These are phyloP conservation scores for Labeo catla DNA, from an alignment of 2,113 vertebrate species.

Conservation along the genomic window DNA sequence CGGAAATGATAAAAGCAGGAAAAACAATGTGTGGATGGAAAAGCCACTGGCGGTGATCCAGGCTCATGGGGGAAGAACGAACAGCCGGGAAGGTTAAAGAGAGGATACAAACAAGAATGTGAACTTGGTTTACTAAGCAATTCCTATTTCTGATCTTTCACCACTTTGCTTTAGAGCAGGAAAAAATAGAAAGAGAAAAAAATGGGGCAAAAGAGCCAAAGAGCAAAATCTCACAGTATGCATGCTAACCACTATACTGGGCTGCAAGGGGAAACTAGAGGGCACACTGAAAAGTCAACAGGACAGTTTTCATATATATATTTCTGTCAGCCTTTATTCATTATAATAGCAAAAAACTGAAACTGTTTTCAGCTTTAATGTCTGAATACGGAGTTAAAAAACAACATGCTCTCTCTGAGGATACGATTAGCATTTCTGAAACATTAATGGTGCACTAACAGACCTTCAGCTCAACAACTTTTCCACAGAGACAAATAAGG, in stretches of 20 bases:
- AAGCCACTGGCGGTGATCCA: slow-evolving; percentile 4
- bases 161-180: not conserved
- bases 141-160: slow-evolving; percentile 8
- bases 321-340: not conserved
- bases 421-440: slow-evolving; percentile 16
- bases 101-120: slow-evolving; percentile 2
- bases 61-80: not conserved
- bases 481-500: not conserved
- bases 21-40: slow-evolving; percentile 17
- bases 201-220: not conserved
- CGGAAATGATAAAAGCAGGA: slow-evolving; percentile 37
- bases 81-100: not conserved
- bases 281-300: not conserved
- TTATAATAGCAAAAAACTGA: not conserved
- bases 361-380: not conserved
- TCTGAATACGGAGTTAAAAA: not conserved
- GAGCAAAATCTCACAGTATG: not conserved
- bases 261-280: not conserved
- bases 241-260: not conserved
- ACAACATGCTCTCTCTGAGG: not conserved
- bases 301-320: not conserved
- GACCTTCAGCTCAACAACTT: slow-evolving; percentile 12
- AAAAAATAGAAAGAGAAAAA: not conserved
- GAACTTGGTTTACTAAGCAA: not conserved
- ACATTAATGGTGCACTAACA: slow-evolving; percentile 8